Evolutionary conservation across 2,797 vertebrate species (phyloP).

Genomic region (Chaetophractus vellerosus): DNA sequence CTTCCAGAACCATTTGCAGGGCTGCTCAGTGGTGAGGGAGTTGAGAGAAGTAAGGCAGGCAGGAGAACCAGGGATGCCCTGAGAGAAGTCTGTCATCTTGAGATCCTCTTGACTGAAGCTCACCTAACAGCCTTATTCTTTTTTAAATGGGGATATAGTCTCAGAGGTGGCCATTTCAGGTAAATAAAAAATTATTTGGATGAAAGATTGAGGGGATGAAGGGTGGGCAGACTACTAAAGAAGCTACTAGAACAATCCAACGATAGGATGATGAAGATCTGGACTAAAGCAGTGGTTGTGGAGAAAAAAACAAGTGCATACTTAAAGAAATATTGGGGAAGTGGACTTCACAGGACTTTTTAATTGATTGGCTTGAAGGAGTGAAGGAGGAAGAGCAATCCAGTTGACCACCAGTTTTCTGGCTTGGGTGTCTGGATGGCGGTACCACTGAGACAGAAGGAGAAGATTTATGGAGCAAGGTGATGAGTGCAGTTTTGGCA

Average conservation of each 20-base stretch:
- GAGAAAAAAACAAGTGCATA: not conserved
- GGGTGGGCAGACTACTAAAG: not conserved
- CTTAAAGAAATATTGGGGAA: not conserved
- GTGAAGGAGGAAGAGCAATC: not conserved
- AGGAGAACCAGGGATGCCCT: not conserved
- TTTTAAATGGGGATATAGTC: not conserved
- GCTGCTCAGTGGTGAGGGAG: not conserved
- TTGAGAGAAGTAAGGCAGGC: not conserved
- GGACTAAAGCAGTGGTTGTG: too few species aligned
- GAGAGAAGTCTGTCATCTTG: not conserved
- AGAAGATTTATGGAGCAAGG: not conserved
- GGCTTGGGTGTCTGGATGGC: not conserved
- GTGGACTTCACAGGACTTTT: not conserved
- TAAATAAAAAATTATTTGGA: not conserved
- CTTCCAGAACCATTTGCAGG: conserved; percentile 1
- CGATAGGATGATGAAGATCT: not conserved
- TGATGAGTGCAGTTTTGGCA: not conserved
- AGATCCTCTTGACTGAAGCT: not conserved
- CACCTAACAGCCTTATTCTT: not conserved
- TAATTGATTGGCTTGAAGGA: not conserved
- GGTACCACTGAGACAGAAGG: not conserved
- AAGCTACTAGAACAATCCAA: not conserved
- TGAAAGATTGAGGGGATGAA: not conserved
- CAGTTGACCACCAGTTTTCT: not conserved
- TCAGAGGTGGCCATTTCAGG: not conserved